A percentile compares a stretch with the other conserved stretches of the same genome.
Conservation (phyloP, 2,797 vertebrate genomes). For the Pelobates cultripes region DNA sequence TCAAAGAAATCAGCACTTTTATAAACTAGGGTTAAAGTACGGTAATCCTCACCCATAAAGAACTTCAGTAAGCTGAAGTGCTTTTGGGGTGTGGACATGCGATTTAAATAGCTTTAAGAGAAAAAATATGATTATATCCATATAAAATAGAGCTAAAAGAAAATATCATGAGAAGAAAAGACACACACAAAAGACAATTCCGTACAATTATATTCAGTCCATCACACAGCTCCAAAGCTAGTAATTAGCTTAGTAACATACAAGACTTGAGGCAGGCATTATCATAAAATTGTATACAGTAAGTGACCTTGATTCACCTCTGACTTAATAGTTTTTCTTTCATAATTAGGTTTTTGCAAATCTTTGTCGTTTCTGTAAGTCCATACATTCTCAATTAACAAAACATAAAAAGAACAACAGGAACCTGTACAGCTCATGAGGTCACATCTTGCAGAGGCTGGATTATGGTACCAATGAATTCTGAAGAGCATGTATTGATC, state of each 20-base stretch:
- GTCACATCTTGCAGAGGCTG: slow-evolving; percentile 85
- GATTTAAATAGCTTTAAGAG: too few relatives aligned
- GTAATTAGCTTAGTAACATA: background rate
- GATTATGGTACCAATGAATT: slow-evolving; percentile 88
- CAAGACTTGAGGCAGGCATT: background rate
- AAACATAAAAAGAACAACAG: slow-evolving; percentile 81
- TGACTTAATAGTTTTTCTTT: slow-evolving; percentile 68
- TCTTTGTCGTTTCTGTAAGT: slow-evolving; percentile 80
- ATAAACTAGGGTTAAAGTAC: too few relatives aligned
- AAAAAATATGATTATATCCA: too few relatives aligned
- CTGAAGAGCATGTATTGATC: slow-evolving; percentile 89
- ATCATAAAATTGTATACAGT: slow-evolving; percentile 10
- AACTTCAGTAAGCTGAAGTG: too few relatives aligned
- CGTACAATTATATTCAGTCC: too few relatives aligned
- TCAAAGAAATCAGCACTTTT: too few relatives aligned
- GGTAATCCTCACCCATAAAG: too few relatives aligned
- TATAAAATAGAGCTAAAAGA: too few relatives aligned
- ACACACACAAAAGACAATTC: too few relatives aligned
- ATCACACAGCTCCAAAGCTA: background rate
- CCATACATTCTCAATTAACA: slow-evolving; percentile 76
- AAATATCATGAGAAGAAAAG: too few relatives aligned
- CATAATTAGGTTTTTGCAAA: slow-evolving; percentile 82
- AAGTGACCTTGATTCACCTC: slow-evolving; percentile 66
- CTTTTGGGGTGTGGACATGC: too few relatives aligned
- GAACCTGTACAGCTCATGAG: slow-evolving; percentile 84